Percentiles rank a stretch among this genome's conserved stretches.
phyloP scores from a whole-genome alignment of 92 coral and sea anemone species.

The Chrysogorgia sp. region DNA sequence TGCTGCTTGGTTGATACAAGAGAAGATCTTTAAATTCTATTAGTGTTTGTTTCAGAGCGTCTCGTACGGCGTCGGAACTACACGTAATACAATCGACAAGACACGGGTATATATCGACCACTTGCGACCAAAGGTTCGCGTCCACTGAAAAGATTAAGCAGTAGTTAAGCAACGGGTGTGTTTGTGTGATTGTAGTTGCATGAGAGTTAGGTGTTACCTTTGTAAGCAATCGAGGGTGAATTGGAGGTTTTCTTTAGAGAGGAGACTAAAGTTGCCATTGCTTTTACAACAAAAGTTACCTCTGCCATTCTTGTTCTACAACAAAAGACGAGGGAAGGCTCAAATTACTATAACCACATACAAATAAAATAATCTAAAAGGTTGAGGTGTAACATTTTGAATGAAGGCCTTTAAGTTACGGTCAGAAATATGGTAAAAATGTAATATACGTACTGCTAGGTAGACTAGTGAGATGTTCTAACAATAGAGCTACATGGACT shows the following conservation, averaged over 20 bases:
- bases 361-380: not conserved
- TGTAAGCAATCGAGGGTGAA: conserved; percentile 31
- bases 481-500: no score
- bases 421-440: no score
- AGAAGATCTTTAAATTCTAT: conserved; percentile 87
- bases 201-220: conserved; percentile 14
- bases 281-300: conserved; percentile 97
- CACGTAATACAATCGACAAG: conserved; percentile 94
- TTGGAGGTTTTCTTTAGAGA: conserved; percentile 72
- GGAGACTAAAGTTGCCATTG: conserved; percentile 82
- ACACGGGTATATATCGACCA: conserved; percentile 86
- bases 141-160: conserved; percentile 68
- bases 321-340: not conserved
- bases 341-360: not conserved
- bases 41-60: conserved; percentile 90
- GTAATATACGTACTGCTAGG: no score
- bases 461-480: no score
- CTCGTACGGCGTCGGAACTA: conserved; percentile 90
- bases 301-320: conserved; percentile 99
- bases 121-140: conserved; percentile 89
- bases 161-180: not conserved
- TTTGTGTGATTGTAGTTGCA: not conserved
- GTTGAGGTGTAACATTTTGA: no score
- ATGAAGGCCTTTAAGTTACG: not conserved
- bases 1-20: conserved; percentile 15